A percentile compares a stretch with the other conserved stretches of the same genome.
These are phyloP conservation scores for Ophion slaviceki DNA, from an alignment of 2,888 invertebrate genomes.

Conservation along the genomic window DNA sequence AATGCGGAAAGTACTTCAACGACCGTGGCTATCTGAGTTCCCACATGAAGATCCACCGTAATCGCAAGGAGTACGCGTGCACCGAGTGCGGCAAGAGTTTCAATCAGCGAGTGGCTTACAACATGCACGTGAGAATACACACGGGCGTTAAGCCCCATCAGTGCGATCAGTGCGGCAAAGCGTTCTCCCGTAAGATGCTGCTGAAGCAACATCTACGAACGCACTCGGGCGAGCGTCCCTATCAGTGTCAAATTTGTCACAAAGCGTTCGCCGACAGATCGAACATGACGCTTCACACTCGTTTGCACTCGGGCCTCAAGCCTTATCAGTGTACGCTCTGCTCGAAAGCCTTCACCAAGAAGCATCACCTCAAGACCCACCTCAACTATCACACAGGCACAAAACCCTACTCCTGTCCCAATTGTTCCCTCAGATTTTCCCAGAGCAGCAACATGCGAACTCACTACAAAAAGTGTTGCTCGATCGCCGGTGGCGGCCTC, in stretches of 20 bases:
- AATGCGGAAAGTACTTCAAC: slow-evolving; percentile 93
- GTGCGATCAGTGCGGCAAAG: slow-evolving; percentile 91
- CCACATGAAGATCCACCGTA: slow-evolving; percentile 94
- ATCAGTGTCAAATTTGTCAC: slow-evolving; percentile 91
- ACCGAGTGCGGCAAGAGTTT: slow-evolving; percentile 93
- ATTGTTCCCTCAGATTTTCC: slow-evolving; percentile 91
- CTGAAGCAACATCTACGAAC: slow-evolving; percentile 93
- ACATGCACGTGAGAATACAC: slow-evolving; percentile 94
- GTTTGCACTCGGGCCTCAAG: slow-evolving; percentile 92
- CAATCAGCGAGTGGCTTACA: slow-evolving; percentile 94
- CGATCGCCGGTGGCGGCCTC: slow-evolving; percentile 52
- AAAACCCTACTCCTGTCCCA: slow-evolving; percentile 91
- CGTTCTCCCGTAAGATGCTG: slow-evolving; percentile 94
- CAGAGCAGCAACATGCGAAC: slow-evolving; percentile 95
- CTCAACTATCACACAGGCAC: slow-evolving; percentile 93
- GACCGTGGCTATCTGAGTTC: slow-evolving; percentile 93
- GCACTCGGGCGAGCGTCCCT: slow-evolving; percentile 92
- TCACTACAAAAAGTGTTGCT: slow-evolving; percentile 90
- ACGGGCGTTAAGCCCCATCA: slow-evolving; percentile 92
- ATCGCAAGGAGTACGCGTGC: slow-evolving; percentile 92
- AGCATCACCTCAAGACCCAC: slow-evolving; percentile 93
- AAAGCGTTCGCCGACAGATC: slow-evolving; percentile 93
- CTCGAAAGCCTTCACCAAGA: slow-evolving; percentile 93
- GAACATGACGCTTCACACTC: slow-evolving; percentile 93
- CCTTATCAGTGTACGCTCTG: slow-evolving; percentile 89